Base-by-base conservation (phyloP, 2,113 vertebrate genomes). In the Melanostigma gelatinosum region DNA sequence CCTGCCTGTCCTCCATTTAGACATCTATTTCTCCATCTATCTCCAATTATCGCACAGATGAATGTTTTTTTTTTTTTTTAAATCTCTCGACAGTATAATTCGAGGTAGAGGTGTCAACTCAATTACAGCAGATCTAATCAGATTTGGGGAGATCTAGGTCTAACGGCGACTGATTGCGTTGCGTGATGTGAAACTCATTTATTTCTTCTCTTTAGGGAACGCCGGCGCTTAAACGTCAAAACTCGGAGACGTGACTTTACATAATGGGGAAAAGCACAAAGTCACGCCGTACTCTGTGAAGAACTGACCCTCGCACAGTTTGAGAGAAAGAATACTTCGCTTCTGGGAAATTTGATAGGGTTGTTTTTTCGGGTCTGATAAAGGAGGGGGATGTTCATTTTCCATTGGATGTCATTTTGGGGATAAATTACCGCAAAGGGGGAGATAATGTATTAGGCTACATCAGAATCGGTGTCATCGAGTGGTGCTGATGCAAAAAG, bases 401-500 rank as follows among this genome's bases (percentile, higher is more conserved):
- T 88, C 62, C 18, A 15, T 34, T 32, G 44, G 52, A 52, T 84
- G 81, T 84, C 79, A 84, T 87, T 92, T 62, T 34, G 10, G 42
- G 81, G 72, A 87, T 84, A 83, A 87, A 90, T 87, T 81, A 67
- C 70, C 75, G n/a, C 75, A 80, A 52, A 86, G 70, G 71, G 71
- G 77, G 79, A 87, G 87, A 82, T 87, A 88, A 88, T 87, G 76
- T 90, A 90, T 89, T 70, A 27, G 24, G 24, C 24, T 81, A 87
- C 88, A 83, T 88, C 86, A 75, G 83, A 90, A 89, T 90, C 81
- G 29, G 77, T 90, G 89, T 92, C 89, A 79, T 32, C 70, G 88
- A 86, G 87, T 85, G 85, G 72, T 75, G 82, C 87, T 87, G 91
- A 89, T 91, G 85, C 87, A 89, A 85, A 69, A 90, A 91, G 89